Conservation (phyloP, 2,113 vertebrate genomes). For the Poeciliopsis turrubarensis region DNA sequence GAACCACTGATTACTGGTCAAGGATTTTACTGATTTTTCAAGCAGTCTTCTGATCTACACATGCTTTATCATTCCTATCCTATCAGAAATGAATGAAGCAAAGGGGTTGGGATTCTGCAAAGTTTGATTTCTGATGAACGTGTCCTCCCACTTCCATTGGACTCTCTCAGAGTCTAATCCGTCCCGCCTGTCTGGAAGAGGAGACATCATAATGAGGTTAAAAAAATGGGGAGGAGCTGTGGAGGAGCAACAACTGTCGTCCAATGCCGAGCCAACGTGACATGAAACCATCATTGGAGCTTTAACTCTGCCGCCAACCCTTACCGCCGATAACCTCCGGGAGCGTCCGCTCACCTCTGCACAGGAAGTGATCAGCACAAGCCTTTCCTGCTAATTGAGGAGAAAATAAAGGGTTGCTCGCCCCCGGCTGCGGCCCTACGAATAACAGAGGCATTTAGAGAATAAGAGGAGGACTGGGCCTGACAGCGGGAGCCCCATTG, state of each 20-base stretch:
- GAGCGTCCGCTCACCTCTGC: conserved; percentile 49
- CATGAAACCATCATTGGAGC: conserved; percentile 46
- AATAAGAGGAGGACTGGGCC: conserved; percentile 55
- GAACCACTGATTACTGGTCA: too few species aligned
- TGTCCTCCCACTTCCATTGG: neutral
- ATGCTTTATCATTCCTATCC: neutral
- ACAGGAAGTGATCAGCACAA: conserved; percentile 76
- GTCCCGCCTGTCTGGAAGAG: conserved; percentile 28
- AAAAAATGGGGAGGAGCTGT: conserved; percentile 52
- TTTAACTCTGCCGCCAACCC: conserved; percentile 12
- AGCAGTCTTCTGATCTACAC: neutral
- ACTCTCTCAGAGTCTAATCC: conserved; percentile 60
- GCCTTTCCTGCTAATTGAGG: conserved; percentile 74
- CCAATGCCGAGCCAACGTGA: conserved; percentile 33
- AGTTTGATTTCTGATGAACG: conserved; percentile 32
- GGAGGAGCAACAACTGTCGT: conserved; percentile 35
- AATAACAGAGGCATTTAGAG: conserved; percentile 72
- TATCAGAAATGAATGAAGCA: neutral
- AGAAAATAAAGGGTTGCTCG: conserved; percentile 62
- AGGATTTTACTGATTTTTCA: neutral
- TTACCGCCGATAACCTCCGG: conserved; percentile 12
- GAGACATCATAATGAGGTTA: conserved; percentile 52
- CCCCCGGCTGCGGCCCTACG: conserved; percentile 51
- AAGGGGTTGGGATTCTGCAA: conserved; percentile 34
- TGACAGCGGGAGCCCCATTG: conserved; percentile 71